Percentiles rank a stretch among this genome's conserved stretches.
Conservation (phyloP, 2,888 invertebrate genomes). For the Spialia ferax region DNA sequence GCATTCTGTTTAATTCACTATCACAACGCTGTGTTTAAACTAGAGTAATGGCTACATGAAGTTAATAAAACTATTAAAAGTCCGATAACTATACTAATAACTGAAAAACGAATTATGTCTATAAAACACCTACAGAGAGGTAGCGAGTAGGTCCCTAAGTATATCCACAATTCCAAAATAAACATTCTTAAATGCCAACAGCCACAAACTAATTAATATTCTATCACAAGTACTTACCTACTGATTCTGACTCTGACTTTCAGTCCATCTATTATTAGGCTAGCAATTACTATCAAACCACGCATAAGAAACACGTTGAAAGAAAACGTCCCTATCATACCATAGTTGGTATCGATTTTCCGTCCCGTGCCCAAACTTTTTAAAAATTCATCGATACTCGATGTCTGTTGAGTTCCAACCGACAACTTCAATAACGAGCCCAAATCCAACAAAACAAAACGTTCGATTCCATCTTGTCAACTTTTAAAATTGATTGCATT, state of each 20-base stretch:
- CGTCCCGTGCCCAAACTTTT: slow-evolving; percentile 79
- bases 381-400: slow-evolving; percentile 78
- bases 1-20: no score
- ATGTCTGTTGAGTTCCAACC: slow-evolving; percentile 69
- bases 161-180: no score
- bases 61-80: no score
- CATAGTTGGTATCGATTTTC: slow-evolving; percentile 76
- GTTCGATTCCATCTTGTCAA: slow-evolving; percentile 17
- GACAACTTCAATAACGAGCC: slow-evolving; percentile 26
- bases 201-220: slow-evolving; percentile 13
- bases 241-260: slow-evolving; percentile 29
- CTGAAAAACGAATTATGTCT: no score
- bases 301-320: slow-evolving; percentile 46
- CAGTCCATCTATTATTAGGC: slow-evolving; percentile 32
- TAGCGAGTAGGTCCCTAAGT: no score
- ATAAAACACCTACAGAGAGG: no score
- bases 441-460: slow-evolving; percentile 19
- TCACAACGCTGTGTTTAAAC: no score
- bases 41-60: no score
- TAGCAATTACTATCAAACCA: slow-evolving; percentile 27
- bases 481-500: background rate
- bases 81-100: no score
- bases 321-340: slow-evolving; percentile 66
- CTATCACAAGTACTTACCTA: slow-evolving; percentile 32
- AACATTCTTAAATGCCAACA: background rate